Percentiles rank a stretch among this genome's conserved stretches.
Evolutionary conservation across 1,140 invertebrate species (phyloP).

Genomic region (Gryon sp.): DNA sequence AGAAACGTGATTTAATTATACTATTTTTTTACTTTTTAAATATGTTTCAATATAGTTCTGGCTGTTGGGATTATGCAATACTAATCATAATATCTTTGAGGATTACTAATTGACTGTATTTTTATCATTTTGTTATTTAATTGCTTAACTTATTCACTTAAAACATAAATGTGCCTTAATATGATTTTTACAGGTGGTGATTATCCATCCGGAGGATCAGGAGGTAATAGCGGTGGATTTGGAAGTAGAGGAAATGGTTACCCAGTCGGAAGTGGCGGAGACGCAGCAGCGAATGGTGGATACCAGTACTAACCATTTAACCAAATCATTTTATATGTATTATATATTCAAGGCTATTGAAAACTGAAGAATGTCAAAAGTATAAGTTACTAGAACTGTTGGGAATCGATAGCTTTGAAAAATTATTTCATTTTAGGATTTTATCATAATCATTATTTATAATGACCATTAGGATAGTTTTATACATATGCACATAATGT

Average conservation of each 20-base stretch:
- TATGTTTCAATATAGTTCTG: too few species aligned
- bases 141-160: too few species aligned
- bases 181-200: constrained; percentile 39
- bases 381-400: too few species aligned
- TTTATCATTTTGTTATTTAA: constrained; percentile 11
- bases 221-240: constrained; percentile 42
- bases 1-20: too few species aligned
- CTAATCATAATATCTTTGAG: too few species aligned
- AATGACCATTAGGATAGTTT: constrained; percentile 44
- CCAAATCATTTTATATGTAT: constrained; percentile 51
- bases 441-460: constrained; percentile 60
- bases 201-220: constrained; percentile 55
- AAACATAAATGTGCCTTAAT: too few species aligned
- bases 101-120: too few species aligned
- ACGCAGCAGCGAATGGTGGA: constrained; percentile 75
- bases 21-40: too few species aligned
- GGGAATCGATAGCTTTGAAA: neutral
- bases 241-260: constrained; percentile 69
- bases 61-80: too few species aligned
- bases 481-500: constrained; percentile 43
- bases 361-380: neutral
- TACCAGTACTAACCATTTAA: constrained; percentile 75
- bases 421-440: constrained; percentile 30
- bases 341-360: constrained; percentile 26
- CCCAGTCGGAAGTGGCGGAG: constrained; percentile 74